These are phyloP conservation scores for Aurelia aurita complex sp. Pacific DNA, from an alignment of 30 jellyfish, hydroid and myxozoan species.

Conservation along the genomic window DNA sequence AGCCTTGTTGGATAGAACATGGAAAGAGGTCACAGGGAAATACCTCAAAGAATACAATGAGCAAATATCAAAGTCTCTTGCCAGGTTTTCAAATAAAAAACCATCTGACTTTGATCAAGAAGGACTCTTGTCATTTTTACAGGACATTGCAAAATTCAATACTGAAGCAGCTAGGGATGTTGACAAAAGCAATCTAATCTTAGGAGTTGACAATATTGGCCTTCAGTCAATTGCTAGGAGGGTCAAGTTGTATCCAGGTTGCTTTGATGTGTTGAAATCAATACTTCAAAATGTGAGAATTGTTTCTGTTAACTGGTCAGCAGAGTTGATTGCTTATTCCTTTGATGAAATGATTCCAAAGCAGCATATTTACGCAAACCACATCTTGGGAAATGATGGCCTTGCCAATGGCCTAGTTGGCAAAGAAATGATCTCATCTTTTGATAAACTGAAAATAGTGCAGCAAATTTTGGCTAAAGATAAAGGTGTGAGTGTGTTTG, in stretches of 20 bases:
- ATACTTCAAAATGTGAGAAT: conserved; percentile 42
- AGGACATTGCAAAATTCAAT: conserved; percentile 32
- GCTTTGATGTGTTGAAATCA: conserved; percentile 42
- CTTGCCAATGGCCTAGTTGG: conserved; percentile 45
- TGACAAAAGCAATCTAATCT: conserved; percentile 42
- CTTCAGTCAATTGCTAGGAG: conserved; percentile 34
- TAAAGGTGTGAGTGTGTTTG: conserved; percentile 39
- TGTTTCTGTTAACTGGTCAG: conserved; percentile 78
- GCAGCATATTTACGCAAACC: conserved; percentile 46
- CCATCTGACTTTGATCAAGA: conserved; percentile 22
- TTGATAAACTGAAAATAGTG: conserved; percentile 38
- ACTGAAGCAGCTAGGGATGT: conserved; percentile 28
- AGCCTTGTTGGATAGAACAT: conserved; percentile 16
- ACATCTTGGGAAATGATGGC: conserved; percentile 45
- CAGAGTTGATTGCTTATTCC: conserved; percentile 49
- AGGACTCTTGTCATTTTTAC: conserved; percentile 32
- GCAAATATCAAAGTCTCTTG: conserved; percentile 11
- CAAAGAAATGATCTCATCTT: conserved; percentile 41
- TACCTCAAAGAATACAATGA: conserved; percentile 47
- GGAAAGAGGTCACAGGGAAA: conserved; percentile 46
- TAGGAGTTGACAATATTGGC: conserved; percentile 54
- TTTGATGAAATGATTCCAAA: conserved; percentile 45
- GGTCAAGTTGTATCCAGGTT: conserved; percentile 49
- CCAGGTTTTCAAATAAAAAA: conserved; percentile 3
- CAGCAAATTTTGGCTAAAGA: conserved; percentile 1